Evolutionary conservation across 2,113 vertebrate genomes (phyloP).

Genomic region (Tychaedon coryphoeus): DNA sequence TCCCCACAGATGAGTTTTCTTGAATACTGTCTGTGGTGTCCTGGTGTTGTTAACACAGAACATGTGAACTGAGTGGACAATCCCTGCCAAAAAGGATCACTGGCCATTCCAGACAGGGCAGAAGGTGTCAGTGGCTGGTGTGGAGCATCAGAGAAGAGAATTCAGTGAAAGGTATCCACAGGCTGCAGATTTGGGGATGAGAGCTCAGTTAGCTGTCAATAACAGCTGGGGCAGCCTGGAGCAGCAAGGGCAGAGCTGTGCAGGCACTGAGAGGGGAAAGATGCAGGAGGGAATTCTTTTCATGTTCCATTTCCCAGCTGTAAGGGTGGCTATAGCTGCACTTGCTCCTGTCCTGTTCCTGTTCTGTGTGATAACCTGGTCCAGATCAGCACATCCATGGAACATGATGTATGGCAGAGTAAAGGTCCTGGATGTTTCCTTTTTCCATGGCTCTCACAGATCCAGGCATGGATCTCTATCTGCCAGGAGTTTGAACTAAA

Average conservation of each 20-base stretch:
- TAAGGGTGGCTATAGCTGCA: neutral
- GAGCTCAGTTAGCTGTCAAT: neutral
- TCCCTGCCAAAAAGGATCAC: neutral
- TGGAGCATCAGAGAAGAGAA: neutral
- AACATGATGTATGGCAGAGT: neutral
- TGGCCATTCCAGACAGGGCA: neutral
- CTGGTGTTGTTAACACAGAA: neutral
- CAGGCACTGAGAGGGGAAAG: neutral
- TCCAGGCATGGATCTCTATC: neutral
- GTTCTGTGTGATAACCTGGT: neutral
- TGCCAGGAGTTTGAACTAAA: neutral
- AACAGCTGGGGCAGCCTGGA: neutral
- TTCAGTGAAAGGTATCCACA: neutral
- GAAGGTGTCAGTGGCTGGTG: neutral
- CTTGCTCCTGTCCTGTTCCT: neutral
- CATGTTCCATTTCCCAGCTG: fast-evolving
- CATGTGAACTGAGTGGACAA: neutral
- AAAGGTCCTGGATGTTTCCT: neutral
- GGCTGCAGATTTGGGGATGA: neutral
- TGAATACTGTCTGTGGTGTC: neutral
- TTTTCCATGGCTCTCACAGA: neutral
- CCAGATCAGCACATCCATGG: neutral
- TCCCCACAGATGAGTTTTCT: neutral
- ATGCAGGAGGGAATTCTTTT: neutral
- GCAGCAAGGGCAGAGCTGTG: neutral